Evolutionary conservation across 2,113 vertebrate genomes (phyloP).

Genomic region (Gopherus flavomarginatus): DNA sequence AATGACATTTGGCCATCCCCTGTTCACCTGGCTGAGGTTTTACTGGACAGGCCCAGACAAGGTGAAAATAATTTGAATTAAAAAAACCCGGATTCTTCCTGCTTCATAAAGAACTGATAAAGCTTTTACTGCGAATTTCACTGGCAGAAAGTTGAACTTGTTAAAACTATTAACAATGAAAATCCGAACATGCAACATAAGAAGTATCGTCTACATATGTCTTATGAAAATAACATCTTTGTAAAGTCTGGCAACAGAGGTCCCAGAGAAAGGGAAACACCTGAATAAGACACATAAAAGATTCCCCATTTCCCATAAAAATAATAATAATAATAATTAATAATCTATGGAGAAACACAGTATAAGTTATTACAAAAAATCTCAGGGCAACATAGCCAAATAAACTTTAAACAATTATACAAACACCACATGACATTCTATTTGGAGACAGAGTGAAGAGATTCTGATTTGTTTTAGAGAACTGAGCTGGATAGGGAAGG

Average conservation of each 20-base stretch:
- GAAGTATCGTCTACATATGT: conserved; percentile 64
- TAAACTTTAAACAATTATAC: conserved; percentile 75
- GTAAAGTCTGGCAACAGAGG: conserved; percentile 33
- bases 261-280: conserved; percentile 10
- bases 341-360: conserved; percentile 61
- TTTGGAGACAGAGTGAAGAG: conserved; percentile 31
- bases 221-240: conserved; percentile 62
- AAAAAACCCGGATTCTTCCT: conserved; percentile 63
- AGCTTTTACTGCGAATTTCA: conserved; percentile 65
- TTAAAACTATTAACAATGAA: conserved; percentile 71
- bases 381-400: conserved; percentile 54
- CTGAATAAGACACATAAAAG: conserved; percentile 33
- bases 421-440: conserved; percentile 65
- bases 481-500: conserved; percentile 1
- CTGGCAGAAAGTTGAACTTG: conserved; percentile 69
- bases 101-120: conserved; percentile 31
- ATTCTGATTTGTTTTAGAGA: conserved; percentile 26
- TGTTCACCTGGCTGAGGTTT: conserved; percentile 47
- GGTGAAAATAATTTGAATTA: conserved; percentile 27
- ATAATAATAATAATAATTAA: conserved; percentile 10
- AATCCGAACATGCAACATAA: conserved; percentile 66
- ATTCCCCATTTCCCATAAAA: conserved; percentile 64
- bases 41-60: conserved; percentile 42
- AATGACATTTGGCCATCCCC: conserved; percentile 7
- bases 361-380: conserved; percentile 73